These are phyloP conservation scores for Nycteola revayana DNA, from an alignment of 2,888 invertebrate genomes.

Conservation along the genomic window DNA sequence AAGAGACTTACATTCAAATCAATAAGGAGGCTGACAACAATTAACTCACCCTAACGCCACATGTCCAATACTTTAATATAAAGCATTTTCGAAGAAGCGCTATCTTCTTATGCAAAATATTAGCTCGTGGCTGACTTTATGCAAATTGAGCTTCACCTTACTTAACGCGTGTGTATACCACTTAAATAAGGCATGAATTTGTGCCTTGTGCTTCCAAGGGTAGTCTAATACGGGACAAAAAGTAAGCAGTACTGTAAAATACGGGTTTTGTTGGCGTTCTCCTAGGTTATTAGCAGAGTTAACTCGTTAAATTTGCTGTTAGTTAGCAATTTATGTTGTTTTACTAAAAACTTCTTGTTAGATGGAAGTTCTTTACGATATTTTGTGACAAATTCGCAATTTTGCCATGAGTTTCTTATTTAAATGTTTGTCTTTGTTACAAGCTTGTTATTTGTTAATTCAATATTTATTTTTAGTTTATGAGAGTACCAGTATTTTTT, in stretches of 20 bases:
- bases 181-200: slow-evolving; percentile 53
- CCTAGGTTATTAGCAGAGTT: slow-evolving; percentile 11
- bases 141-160: slow-evolving; percentile 64
- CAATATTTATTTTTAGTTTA: neutral
- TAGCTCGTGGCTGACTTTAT: slow-evolving; percentile 78
- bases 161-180: slow-evolving; percentile 60
- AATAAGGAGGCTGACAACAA: slow-evolving; percentile 38
- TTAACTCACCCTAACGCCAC: slow-evolving; percentile 41
- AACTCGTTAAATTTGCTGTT: slow-evolving; percentile 5
- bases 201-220: slow-evolving; percentile 61
- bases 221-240: slow-evolving; percentile 57
- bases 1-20: slow-evolving; percentile 40
- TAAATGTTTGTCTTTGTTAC: neutral
- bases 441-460: neutral
- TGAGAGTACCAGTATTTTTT: too few species aligned
- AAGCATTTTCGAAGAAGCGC: slow-evolving; percentile 62
- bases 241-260: slow-evolving; percentile 22
- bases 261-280: slow-evolving; percentile 23
- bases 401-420: neutral
- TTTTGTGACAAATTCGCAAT: neutral
- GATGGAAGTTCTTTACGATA: neutral
- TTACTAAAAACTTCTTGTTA: neutral
- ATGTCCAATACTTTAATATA: slow-evolving; percentile 44
- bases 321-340: neutral
- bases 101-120: slow-evolving; percentile 78